These are phyloP conservation scores for Notoglanidium macrostoma DNA, from an alignment of 2,797 vertebrate genomes.

Conservation along the genomic window DNA sequence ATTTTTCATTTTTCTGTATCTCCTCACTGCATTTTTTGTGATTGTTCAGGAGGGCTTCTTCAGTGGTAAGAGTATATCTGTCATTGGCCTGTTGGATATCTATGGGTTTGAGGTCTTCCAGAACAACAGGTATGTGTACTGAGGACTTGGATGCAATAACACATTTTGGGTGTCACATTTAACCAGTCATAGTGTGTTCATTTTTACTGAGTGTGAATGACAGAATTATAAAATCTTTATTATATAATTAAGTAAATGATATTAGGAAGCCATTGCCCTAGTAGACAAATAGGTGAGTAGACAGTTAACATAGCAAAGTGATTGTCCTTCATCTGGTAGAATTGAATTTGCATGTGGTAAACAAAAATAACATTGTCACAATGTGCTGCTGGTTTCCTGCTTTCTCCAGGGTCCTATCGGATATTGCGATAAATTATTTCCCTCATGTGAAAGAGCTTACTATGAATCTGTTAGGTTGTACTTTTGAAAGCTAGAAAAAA, in stretches of 20 bases:
- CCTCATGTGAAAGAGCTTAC: background rate
- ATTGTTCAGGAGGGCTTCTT: constrained; percentile 79
- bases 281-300: too few species aligned
- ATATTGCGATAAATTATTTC: background rate
- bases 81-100: constrained; percentile 94
- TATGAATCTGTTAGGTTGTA: background rate
- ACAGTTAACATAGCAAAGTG: background rate
- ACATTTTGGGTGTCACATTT: background rate
- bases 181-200: background rate
- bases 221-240: background rate
- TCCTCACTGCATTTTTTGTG: constrained; percentile 1
- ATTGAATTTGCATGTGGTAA: constrained; percentile 14
- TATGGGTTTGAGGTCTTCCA: constrained; percentile 99
- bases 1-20: background rate
- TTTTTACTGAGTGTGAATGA: background rate
- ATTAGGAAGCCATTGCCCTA: background rate
- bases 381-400: background rate
- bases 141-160: background rate
- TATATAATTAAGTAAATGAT: background rate
- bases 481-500: background rate
- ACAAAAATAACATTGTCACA: background rate
- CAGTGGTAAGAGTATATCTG: constrained; percentile 77
- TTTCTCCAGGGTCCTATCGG: background rate
- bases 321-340: background rate
- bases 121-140: constrained; percentile 87